Percentiles rank a stretch among this genome's conserved stretches.
Evolutionary conservation across 2,797 vertebrate genomes (phyloP).

Genomic region (Aldrovandia affinis): DNA sequence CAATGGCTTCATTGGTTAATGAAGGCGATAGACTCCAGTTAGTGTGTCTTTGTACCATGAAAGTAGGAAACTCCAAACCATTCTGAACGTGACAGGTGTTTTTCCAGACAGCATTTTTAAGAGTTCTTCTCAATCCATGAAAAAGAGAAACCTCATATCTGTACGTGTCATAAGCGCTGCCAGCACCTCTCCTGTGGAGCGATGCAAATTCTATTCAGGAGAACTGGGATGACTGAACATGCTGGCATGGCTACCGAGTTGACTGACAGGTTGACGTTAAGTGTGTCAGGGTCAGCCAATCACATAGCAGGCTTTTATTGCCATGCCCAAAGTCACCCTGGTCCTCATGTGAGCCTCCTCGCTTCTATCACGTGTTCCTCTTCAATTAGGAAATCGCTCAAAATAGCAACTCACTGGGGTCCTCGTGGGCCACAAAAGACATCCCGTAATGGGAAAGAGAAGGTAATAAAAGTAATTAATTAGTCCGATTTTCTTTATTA

Average conservation of each 20-base stretch:
- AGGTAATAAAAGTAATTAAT: slow-evolving; percentile 55
- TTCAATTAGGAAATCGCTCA: slow-evolving; percentile 73
- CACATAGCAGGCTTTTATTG: neutral
- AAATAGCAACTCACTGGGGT: slow-evolving; percentile 64
- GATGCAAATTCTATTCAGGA: neutral
- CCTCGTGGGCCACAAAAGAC: slow-evolving; percentile 54
- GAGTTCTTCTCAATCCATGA: no score
- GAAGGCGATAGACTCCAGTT: neutral
- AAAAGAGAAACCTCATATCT: neutral
- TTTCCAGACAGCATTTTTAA: no score
- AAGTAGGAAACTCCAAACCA: neutral
- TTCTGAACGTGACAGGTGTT: neutral
- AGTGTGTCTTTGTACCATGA: neutral
- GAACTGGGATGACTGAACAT: neutral
- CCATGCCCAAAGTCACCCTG: slow-evolving; percentile 44
- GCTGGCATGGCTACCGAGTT: slow-evolving; percentile 4
- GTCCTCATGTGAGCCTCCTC: slow-evolving; percentile 40
- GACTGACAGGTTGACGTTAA: neutral
- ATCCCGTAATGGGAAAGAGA: slow-evolving; percentile 45
- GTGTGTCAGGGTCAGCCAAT: slow-evolving; percentile 19
- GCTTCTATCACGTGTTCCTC: slow-evolving; percentile 47
- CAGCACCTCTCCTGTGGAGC: neutral
- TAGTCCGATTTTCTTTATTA: slow-evolving; percentile 53
- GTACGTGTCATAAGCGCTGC: neutral
- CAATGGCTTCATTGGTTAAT: no score